These are phyloP conservation scores for Threskiornis aethiopicus DNA, from an alignment of 2,797 vertebrate species.

Conservation along the genomic window DNA sequence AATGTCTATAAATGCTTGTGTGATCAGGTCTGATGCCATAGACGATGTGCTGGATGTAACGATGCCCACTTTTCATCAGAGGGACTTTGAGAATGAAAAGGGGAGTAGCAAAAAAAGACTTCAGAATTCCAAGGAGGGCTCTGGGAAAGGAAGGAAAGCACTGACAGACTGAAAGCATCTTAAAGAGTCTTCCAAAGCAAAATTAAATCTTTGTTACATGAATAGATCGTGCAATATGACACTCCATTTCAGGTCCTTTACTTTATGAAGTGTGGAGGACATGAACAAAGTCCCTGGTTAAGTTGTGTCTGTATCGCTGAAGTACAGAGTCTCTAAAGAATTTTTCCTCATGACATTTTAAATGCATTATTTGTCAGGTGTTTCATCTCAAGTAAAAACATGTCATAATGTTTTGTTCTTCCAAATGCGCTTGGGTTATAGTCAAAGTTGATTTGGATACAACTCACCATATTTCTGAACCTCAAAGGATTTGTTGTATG, in stretches of 20 bases:
- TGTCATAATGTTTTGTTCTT: not conserved
- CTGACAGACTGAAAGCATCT: not conserved
- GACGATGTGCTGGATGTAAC: not conserved
- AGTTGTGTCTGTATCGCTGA: not conserved
- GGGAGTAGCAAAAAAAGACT: not conserved
- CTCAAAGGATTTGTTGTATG: constrained; percentile 92
- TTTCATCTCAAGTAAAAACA: not conserved
- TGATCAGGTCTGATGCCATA: not conserved
- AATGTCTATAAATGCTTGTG: not conserved
- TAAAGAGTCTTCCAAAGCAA: not conserved
- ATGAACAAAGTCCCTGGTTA: not conserved
- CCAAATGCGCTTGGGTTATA: not conserved
- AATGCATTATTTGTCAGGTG: not conserved
- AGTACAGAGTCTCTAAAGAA: not conserved
- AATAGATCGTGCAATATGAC: not conserved
- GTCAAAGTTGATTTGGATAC: not conserved
- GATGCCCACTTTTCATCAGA: not conserved
- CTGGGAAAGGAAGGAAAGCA: not conserved
- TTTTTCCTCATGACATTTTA: not conserved
- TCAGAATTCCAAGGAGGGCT: not conserved
- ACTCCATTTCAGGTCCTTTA: not conserved
- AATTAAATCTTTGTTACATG: not conserved
- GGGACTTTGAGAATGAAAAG: not conserved
- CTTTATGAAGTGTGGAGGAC: not conserved
- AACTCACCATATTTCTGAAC: constrained; percentile 93